phyloP scores from a whole-genome alignment of 2,797 vertebrate species.

The Chloroceryle inda region DNA sequence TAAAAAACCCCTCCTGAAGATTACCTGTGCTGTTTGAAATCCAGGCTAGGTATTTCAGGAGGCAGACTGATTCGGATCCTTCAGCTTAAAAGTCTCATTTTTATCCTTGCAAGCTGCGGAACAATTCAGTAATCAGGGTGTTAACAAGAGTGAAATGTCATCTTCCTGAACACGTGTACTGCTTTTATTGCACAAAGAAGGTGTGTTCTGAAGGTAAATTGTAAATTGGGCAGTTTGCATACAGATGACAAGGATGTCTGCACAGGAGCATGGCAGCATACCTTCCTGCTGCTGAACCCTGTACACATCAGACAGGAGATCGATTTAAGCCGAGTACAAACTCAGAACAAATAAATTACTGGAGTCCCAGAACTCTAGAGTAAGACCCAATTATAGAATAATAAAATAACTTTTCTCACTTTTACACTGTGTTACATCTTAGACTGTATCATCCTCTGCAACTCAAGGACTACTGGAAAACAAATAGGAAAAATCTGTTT shows the following conservation, averaged over 20 bases:
- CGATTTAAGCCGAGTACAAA: neutral
- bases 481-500: neutral
- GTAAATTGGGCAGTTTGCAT: neutral
- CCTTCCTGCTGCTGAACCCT: neutral
- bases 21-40: constrained; percentile 7
- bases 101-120: constrained; percentile 1
- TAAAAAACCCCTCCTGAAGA: neutral
- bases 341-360: neutral
- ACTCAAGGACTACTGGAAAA: neutral
- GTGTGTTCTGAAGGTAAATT: neutral
- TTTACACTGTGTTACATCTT: neutral
- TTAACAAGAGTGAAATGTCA: neutral
- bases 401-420: neutral
- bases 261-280: neutral
- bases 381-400: neutral
- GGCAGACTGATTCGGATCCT: neutral
- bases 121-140: neutral
- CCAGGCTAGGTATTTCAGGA: neutral
- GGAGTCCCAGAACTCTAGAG: neutral
- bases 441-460: neutral
- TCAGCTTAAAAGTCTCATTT: neutral
- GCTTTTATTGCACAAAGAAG: neutral
- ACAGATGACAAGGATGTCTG: neutral
- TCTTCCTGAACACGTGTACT: constrained; percentile 5
- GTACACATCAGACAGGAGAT: neutral